Evolutionary conservation across 2,888 invertebrate species (phyloP).

Genomic region (Melanchra persicariae): DNA sequence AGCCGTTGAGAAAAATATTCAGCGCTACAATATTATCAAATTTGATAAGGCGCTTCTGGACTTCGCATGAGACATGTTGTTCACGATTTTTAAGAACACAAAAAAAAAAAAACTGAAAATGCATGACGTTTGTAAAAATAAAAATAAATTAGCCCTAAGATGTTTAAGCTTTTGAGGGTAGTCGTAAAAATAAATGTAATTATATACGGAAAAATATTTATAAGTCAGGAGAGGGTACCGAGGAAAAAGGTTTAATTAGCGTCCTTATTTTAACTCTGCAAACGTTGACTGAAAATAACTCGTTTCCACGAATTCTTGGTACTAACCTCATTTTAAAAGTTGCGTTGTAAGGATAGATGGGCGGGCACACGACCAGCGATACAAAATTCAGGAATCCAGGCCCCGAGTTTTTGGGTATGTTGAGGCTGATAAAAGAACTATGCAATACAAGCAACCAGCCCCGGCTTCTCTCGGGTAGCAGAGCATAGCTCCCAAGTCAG

Average conservation of each 20-base stretch:
- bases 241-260: slow-evolving; percentile 55
- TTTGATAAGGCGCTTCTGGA: no score
- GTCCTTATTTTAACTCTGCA: slow-evolving; percentile 47
- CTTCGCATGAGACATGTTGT: no score
- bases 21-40: no score
- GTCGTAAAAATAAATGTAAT: slow-evolving; percentile 33
- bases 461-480: no score
- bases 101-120: neutral
- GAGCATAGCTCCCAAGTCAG: no score
- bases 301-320: slow-evolving; percentile 10
- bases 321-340: slow-evolving; percentile 9
- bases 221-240: slow-evolving; percentile 6
- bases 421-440: neutral
- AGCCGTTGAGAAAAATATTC: no score
- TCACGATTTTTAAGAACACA: no score
- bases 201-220: slow-evolving; percentile 26
- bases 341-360: neutral
- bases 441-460: neutral
- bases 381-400: neutral
- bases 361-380: neutral
- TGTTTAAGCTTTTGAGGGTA: neutral
- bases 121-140: slow-evolving; percentile 8
- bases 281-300: slow-evolving; percentile 46
- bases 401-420: neutral
- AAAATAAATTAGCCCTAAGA: slow-evolving; percentile 10